These are phyloP conservation scores for Asteroscopus sphinx DNA, from an alignment of 2,888 invertebrate genomes.

Conservation along the genomic window DNA sequence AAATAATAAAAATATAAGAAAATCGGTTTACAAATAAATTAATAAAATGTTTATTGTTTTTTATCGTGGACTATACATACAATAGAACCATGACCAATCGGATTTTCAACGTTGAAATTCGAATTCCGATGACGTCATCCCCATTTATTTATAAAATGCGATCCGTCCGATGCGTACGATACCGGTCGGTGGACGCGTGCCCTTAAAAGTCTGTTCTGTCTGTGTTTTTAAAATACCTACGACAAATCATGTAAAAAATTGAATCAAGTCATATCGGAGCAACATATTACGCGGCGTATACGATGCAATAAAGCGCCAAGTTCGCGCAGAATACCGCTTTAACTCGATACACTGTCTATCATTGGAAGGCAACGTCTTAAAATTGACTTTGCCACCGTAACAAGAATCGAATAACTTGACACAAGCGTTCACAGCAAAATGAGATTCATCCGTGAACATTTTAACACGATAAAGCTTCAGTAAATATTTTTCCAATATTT, in stretches of 20 bases:
- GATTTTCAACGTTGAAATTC: no score
- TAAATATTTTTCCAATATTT: conserved; percentile 83
- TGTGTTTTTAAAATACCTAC: no score
- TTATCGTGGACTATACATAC: no score
- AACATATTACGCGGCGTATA: conserved; percentile 2
- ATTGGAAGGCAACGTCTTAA: conserved; percentile 48
- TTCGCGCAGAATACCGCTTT: conserved; percentile 26
- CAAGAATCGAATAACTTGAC: conserved; percentile 59
- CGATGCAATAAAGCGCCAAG: conserved; percentile 12
- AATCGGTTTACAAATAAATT: no score
- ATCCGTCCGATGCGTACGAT: no score
- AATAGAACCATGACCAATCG: no score
- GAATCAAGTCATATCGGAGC: conserved; percentile 13
- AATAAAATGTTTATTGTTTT: no score
- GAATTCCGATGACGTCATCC: no score
- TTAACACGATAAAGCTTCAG: conserved; percentile 72
- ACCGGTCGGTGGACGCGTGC: no score
- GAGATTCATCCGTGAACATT: conserved; percentile 63
- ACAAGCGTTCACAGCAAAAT: conserved; percentile 58
- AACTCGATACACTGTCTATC: conserved; percentile 56
- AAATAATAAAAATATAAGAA: no score
- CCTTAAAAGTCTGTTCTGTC: no score
- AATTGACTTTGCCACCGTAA: conserved; percentile 59
- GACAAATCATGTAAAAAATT: conserved; percentile 12
- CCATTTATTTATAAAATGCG: no score